phyloP scores from a whole-genome alignment of 2,888 invertebrate species.

The Bembecia ichneumoniformis region DNA sequence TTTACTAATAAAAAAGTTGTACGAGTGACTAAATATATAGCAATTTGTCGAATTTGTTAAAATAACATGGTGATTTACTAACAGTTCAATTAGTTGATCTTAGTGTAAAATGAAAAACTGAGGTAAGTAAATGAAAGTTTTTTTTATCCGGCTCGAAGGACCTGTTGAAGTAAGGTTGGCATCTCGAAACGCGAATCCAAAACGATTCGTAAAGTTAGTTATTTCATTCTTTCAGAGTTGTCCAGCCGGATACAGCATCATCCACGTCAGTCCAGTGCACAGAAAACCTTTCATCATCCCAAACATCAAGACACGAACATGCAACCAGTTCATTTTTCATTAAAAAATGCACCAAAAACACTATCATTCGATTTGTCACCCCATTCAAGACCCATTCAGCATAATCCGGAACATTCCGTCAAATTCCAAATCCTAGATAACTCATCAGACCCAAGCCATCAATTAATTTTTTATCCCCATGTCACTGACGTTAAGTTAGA shows the following conservation, averaged over 20 bases:
- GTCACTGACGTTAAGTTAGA: constrained; percentile 10
- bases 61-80: no score
- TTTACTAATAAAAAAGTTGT: no score
- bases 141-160: constrained; percentile 1
- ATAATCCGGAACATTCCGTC: constrained; percentile 13
- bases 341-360: constrained; percentile 14
- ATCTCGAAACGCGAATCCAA: constrained; percentile 19
- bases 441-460: constrained; percentile 13
- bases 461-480: constrained; percentile 5
- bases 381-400: constrained; percentile 17
- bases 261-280: constrained; percentile 24
- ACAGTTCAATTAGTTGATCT: no score
- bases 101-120: background rate
- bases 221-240: constrained; percentile 45
- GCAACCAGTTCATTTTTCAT: constrained; percentile 14
- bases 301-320: constrained; percentile 20
- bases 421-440: constrained; percentile 15
- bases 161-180: background rate
- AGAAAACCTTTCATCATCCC: constrained; percentile 19
- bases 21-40: background rate
- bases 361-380: constrained; percentile 17
- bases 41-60: background rate
- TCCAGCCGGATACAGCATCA: constrained; percentile 18
- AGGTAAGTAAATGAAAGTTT: background rate
- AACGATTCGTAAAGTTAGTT: constrained; percentile 40